These are phyloP conservation scores for Hyperopisus bebe DNA, from an alignment of 2,113 vertebrate species.

Conservation along the genomic window DNA sequence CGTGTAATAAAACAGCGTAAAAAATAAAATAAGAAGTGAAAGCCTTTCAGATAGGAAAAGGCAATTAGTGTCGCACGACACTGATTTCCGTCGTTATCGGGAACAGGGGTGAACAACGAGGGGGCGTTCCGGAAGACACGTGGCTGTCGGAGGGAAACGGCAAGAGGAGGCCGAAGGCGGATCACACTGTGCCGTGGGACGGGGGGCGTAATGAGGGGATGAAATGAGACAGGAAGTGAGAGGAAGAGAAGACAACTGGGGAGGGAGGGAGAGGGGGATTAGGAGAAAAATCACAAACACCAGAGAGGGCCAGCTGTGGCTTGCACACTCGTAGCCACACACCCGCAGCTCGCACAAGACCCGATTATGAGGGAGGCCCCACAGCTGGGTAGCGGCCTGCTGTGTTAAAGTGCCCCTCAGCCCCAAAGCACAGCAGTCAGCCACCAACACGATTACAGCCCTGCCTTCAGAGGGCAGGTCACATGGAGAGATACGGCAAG, in stretches of 20 bases:
- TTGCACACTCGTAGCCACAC: not conserved
- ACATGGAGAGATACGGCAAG: not conserved
- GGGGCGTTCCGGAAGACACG: not conserved
- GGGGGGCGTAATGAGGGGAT: not conserved
- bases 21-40: slow-evolving; percentile 1
- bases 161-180: not conserved
- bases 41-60: not conserved
- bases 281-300: not conserved
- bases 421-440: not conserved
- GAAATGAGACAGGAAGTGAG: slow-evolving; percentile 1
- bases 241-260: not conserved
- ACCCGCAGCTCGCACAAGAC: not conserved
- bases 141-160: not conserved
- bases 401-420: not conserved
- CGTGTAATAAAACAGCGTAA: slow-evolving; percentile 1
- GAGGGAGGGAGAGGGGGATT: not conserved
- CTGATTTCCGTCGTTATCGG: not conserved
- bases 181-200: not conserved
- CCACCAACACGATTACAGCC: not conserved
- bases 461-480: not conserved
- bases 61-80: not conserved
- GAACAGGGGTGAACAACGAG: not conserved
- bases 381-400: not conserved
- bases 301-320: not conserved
- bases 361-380: not conserved